Conservation (phyloP, 2,797 vertebrate species). For the Dendrocincla tyrannina region DNA sequence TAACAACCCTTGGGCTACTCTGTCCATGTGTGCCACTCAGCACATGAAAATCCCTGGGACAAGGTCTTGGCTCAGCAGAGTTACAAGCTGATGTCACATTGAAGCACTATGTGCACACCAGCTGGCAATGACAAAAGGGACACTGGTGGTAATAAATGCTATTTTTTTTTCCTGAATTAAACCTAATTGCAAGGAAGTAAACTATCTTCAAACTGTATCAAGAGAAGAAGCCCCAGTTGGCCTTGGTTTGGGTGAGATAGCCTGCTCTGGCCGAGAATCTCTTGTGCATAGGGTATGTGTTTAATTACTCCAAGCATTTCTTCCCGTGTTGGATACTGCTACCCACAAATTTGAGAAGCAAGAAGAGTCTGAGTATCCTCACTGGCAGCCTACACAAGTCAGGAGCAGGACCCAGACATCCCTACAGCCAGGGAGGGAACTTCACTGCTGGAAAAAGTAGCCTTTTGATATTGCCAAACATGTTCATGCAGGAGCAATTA, state of each 20-base stretch:
- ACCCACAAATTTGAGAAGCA: not conserved
- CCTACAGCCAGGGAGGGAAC: not conserved
- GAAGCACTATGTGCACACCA: not conserved
- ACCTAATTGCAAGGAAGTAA: not conserved
- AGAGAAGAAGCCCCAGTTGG: not conserved
- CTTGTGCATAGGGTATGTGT: rapidly evolving
- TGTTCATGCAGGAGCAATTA: not conserved
- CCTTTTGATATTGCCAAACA: not conserved
- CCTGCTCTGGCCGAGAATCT: not conserved
- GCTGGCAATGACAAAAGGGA: not conserved
- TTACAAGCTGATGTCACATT: not conserved
- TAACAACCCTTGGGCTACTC: not conserved
- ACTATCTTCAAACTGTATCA: not conserved
- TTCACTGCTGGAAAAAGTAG: not conserved
- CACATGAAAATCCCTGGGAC: not conserved
- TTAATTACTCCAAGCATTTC: not conserved
- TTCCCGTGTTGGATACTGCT: not conserved
- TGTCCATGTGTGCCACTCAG: not conserved
- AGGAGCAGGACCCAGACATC: not conserved
- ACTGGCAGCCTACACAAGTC: rapidly evolving
- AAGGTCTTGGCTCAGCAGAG: not conserved
- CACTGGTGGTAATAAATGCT: not conserved
- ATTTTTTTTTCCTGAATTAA: not conserved
- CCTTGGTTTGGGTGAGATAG: not conserved
- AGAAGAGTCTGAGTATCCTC: not conserved